These are phyloP conservation scores for Heliothis subflexa DNA, from an alignment of 1,140 invertebrate genomes.

Conservation along the genomic window DNA sequence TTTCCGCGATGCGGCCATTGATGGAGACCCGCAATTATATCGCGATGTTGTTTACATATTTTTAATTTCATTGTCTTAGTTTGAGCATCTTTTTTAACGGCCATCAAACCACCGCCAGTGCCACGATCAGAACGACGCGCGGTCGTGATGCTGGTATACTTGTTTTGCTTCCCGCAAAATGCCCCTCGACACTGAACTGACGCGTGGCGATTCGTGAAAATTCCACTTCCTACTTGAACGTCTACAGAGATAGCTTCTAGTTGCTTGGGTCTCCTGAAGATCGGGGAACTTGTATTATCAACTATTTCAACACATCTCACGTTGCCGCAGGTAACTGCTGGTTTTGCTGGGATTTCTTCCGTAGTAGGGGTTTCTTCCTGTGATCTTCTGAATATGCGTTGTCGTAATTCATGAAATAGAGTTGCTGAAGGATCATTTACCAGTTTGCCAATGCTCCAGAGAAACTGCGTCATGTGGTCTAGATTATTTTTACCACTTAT, in stretches of 20 bases:
- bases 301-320: neutral
- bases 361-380: neutral
- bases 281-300: neutral
- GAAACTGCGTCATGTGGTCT: constrained; percentile 50
- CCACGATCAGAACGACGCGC: constrained; percentile 39
- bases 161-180: constrained; percentile 37
- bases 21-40: constrained; percentile 50
- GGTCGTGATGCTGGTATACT: constrained; percentile 42
- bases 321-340: neutral
- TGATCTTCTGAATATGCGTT: constrained; percentile 35
- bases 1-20: constrained; percentile 43
- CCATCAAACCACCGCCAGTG: neutral
- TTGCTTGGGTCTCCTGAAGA: neutral
- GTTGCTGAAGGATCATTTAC: constrained; percentile 57
- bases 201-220: constrained; percentile 13
- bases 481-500: neutral
- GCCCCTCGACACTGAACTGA: constrained; percentile 48
- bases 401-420: constrained; percentile 49
- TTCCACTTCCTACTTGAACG: constrained; percentile 47
- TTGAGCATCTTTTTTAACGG: constrained; percentile 47
- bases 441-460: constrained; percentile 57
- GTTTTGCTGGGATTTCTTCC: neutral
- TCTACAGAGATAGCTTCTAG: constrained; percentile 15
- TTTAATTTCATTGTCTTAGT: constrained; percentile 46
- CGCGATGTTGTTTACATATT: constrained; percentile 54